Base-by-base conservation (phyloP, 2,113 vertebrate genomes). In the Cyanoderma ruficeps region DNA sequence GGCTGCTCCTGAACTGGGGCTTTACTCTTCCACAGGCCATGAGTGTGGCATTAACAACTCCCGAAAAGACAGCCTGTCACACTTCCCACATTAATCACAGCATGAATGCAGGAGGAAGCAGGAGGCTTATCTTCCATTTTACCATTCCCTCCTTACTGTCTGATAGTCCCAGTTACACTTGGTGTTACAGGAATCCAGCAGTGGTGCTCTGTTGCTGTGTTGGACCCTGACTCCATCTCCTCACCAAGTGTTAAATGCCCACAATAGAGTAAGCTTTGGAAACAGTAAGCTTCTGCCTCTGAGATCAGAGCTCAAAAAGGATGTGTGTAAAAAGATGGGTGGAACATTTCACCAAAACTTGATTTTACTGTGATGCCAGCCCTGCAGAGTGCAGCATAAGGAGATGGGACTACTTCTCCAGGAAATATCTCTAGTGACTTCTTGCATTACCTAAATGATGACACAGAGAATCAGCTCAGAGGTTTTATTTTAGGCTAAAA, bases 211-310 rank as follows among this genome's bases (percentile, higher is more conserved):
- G 16, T 39, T 5, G 6, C 17, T n/a, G 39, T 11, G 1, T 6
- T 17, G 37, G 50, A 37, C 25, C 7, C 24, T 10, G 22, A n/a
- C 25, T 75, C 21, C 24, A 1, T 46, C 49, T 82, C 9, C 61
- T 33, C 44, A 49, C 18, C 1, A 1, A 7, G 28, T 2, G 7
- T 13, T 3, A 2, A 78, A 83, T 7, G 4, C 35, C 9, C 14
- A 20, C 37, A 27, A 42, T 15, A 70, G 33, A 87, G 19, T 31
- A 67, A 55, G 6, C 5, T 35, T 76, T 74, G 68, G 28, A 53
- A 93, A 72, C 1, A 80, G 16, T 7, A 69, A 72, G 30, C 27
- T 71, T 91, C 77, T 93, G 8, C 18, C 22, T 52, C 41, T 0
- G 3, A 49, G 28, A 47, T 49, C 7, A 65, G 27, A 44, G 42